Conservation (phyloP, 2,888 invertebrate species). For the Epistrophe eligans region DNA sequence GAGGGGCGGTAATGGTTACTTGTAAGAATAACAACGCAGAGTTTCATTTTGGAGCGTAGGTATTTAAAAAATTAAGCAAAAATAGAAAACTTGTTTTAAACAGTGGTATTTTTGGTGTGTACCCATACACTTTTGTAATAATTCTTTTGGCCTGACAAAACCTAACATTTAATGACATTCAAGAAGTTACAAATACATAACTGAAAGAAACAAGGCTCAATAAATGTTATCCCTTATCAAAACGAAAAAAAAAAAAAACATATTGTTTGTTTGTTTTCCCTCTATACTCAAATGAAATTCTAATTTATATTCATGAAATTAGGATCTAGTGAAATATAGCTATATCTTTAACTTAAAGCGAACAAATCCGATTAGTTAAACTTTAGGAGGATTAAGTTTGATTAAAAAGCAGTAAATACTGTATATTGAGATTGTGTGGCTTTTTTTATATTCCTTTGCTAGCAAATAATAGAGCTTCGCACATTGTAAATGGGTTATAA, state of each 20-base stretch:
- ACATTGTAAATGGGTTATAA: slow-evolving; percentile 6
- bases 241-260: not conserved
- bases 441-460: not conserved
- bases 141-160: not conserved
- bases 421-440: not conserved
- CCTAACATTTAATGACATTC: not conserved
- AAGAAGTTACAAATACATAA: too few relatives aligned
- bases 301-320: not conserved
- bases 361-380: slow-evolving; percentile 2
- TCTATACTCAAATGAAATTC: not conserved
- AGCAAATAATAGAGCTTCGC: not conserved
- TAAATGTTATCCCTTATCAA: slow-evolving; percentile 7
- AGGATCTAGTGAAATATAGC: not conserved
- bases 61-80: too few relatives aligned
- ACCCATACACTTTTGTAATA: too few relatives aligned
- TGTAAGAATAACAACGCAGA: too few relatives aligned
- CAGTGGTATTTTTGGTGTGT: too few relatives aligned
- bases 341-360: not conserved
- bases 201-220: not conserved
- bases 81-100: too few relatives aligned
- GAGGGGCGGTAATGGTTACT: too few relatives aligned
- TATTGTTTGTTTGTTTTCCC: not conserved
- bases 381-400: not conserved
- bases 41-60: too few relatives aligned
- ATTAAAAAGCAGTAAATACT: not conserved